A percentile compares a stretch with the other conserved stretches of the same genome.
Conservation (phyloP, 2,888 invertebrate species). For the Cremastinae sp. region DNA sequence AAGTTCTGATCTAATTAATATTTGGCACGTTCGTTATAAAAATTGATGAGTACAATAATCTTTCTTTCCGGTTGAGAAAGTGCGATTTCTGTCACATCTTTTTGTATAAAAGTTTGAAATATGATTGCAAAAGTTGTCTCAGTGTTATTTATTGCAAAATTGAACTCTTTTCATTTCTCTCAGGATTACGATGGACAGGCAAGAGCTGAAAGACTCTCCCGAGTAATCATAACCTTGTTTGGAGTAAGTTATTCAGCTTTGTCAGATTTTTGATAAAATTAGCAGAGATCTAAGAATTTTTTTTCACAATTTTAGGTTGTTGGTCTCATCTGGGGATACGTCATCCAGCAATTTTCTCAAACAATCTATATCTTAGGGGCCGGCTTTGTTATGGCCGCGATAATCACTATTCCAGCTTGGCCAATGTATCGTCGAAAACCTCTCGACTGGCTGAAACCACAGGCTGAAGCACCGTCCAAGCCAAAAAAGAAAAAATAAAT, state of each 20-base stretch:
- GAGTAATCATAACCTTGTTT: conserved; percentile 94
- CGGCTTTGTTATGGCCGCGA: conserved; percentile 92
- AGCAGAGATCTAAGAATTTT: no score
- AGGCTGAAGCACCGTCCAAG: conserved; percentile 80
- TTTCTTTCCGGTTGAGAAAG: no score
- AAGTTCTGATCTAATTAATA: background rate
- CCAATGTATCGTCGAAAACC: conserved; percentile 95
- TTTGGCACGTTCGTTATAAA: no score
- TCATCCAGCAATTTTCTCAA: conserved; percentile 97
- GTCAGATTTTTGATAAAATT: no score
- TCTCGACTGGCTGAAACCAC: conserved; percentile 90
- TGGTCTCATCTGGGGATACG: conserved; percentile 95
- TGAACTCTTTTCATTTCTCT: background rate
- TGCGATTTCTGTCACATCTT: no score
- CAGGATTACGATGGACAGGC: conserved; percentile 96
- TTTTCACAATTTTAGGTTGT: no score
- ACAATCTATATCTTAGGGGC: conserved; percentile 96
- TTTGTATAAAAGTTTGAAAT: no score
- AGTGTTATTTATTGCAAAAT: background rate
- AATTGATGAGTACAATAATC: no score
- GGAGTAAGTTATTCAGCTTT: conserved; percentile 88
- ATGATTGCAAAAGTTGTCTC: background rate
- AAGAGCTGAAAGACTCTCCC: conserved; percentile 92
- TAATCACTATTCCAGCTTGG: conserved; percentile 98
- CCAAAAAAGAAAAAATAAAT: conserved; percentile 81